phyloP scores from a whole-genome alignment of 2,797 vertebrate genomes.

The Phrynocephalus vlangalii region DNA sequence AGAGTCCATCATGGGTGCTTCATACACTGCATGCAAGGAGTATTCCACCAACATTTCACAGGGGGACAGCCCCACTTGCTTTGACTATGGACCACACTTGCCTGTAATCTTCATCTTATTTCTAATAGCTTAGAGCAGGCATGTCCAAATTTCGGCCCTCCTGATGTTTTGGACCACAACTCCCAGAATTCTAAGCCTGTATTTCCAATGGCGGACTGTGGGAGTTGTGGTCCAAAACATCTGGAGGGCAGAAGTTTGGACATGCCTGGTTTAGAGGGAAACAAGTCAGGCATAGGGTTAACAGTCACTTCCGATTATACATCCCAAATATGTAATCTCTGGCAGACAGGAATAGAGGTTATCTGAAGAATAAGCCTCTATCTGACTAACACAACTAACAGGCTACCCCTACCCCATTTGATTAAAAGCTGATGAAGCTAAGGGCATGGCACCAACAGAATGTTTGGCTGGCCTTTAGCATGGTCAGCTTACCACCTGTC shows the following conservation, averaged over 20 bases:
- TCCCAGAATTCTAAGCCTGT: too few species aligned
- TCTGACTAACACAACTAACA: not conserved
- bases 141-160: too few species aligned
- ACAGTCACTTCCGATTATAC: not conserved
- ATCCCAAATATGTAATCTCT: not conserved
- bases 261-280: too few species aligned
- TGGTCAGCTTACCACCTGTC: too few species aligned
- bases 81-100: not conserved
- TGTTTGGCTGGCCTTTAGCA: not conserved
- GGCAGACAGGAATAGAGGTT: too few species aligned
- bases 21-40: too few species aligned
- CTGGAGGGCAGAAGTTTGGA: too few species aligned
- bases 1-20: not conserved
- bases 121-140: not conserved
- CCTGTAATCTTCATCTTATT: not conserved
- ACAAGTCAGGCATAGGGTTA: not conserved
- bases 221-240: too few species aligned
- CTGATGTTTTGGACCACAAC: too few species aligned
- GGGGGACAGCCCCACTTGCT: too few species aligned
- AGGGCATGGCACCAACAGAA: not conserved
- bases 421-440: not conserved
- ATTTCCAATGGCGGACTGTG: too few species aligned
- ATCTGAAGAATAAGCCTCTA: not conserved
- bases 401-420: not conserved
- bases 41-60: too few species aligned